Evolutionary conservation across 2,888 invertebrate species (phyloP).

Genomic region (Scelioninae gen. 1): DNA sequence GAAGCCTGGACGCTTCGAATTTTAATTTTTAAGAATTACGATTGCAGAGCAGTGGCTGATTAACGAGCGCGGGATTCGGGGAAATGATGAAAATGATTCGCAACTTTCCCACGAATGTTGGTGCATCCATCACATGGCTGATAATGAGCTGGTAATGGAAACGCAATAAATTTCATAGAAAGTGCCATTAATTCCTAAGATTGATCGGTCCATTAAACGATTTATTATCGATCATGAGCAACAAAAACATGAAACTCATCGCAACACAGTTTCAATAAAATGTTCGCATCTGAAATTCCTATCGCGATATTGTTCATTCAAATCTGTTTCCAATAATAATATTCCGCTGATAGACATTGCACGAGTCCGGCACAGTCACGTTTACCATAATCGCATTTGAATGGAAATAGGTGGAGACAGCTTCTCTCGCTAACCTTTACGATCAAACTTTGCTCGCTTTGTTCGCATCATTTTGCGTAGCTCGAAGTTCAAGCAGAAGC

Average conservation of each 20-base stretch:
- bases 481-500: constrained; percentile 44
- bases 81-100: neutral
- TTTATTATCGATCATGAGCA: constrained; percentile 14
- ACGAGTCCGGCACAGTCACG: constrained; percentile 43
- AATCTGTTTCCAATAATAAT: constrained; percentile 62
- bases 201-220: constrained; percentile 34
- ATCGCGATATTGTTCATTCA: constrained; percentile 39
- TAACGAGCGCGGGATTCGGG: constrained; percentile 8
- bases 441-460: constrained; percentile 57
- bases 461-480: constrained; percentile 53
- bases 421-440: constrained; percentile 52
- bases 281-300: constrained; percentile 34
- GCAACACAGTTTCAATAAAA: constrained; percentile 31
- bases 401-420: constrained; percentile 57
- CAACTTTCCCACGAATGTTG: constrained; percentile 17
- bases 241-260: constrained; percentile 32
- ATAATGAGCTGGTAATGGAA: constrained; percentile 39
- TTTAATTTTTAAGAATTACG: constrained; percentile 36
- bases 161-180: constrained; percentile 52
- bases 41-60: neutral
- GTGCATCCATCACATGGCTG: constrained; percentile 18
- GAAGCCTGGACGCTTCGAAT: constrained; percentile 5
- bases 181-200: constrained; percentile 48
- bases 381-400: constrained; percentile 63
- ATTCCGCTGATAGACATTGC: constrained; percentile 43